phyloP scores from a whole-genome alignment of 1,140 invertebrate genomes.

The Heliconius eleuchia region DNA sequence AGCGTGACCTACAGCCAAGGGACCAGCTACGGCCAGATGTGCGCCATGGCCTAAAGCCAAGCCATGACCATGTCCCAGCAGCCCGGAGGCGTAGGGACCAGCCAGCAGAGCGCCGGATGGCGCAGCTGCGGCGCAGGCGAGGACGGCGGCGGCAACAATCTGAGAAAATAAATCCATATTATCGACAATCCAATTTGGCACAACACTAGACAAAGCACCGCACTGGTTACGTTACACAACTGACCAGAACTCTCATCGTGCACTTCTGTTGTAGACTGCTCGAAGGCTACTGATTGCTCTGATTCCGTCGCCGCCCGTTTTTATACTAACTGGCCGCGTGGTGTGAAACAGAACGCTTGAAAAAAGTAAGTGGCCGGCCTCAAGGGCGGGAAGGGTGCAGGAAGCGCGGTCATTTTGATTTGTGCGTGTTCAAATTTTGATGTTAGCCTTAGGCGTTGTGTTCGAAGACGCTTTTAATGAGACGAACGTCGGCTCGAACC shows the following conservation, averaged over 20 bases:
- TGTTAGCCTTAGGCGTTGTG: conserved; percentile 40
- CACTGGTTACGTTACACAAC: conserved; percentile 57
- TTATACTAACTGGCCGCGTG: conserved; percentile 65
- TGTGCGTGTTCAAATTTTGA: conserved; percentile 48
- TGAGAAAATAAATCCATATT: conserved; percentile 58
- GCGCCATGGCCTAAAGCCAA: conserved; percentile 43
- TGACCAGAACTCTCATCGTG: conserved; percentile 80
- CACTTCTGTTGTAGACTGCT: conserved; percentile 79
- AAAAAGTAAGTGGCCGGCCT: conserved; percentile 76
- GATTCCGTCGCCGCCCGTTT: conserved; percentile 63
- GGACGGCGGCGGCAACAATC: conserved; percentile 75
- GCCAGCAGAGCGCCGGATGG: conserved; percentile 67
- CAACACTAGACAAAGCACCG: conserved; percentile 51
- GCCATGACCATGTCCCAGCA: conserved; percentile 47
- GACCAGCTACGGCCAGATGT: conserved; percentile 54
- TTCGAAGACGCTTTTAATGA: conserved; percentile 23
- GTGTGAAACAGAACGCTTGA: conserved; percentile 70
- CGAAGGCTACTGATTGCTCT: conserved; percentile 79
- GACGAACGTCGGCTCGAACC: conserved; percentile 2
- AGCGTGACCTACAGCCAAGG: conserved; percentile 58
- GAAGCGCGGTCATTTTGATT: conserved; percentile 52
- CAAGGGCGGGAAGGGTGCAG: conserved; percentile 72
- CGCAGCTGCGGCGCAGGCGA: conserved; percentile 73
- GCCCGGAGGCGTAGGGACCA: conserved; percentile 56
- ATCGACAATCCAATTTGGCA: conserved; percentile 50